phyloP scores from a whole-genome alignment of 1,140 invertebrate species.

The Pseudomyrmex flavicornis region DNA sequence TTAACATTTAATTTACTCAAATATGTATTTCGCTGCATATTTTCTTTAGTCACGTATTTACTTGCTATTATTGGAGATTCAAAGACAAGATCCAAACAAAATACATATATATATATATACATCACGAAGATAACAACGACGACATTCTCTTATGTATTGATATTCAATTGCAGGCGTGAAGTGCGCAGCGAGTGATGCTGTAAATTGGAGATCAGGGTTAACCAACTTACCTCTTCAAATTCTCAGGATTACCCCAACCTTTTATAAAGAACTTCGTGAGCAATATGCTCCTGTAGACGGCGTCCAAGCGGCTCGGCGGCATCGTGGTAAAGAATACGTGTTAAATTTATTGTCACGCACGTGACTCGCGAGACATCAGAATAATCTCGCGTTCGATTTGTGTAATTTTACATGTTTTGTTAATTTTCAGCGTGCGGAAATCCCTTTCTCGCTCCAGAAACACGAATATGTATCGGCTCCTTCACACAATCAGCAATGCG shows the following conservation, averaged over 20 bases:
- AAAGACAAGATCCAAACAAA: background rate
- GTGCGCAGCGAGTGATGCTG: background rate
- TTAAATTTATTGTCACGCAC: background rate
- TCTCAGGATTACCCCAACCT: slow-evolving; percentile 98
- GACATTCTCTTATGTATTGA: background rate
- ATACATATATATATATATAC: background rate
- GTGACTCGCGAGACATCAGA: background rate
- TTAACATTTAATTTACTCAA: background rate
- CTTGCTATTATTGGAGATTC: background rate
- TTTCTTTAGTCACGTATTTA: background rate
- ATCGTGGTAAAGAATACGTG: slow-evolving; percentile 79
- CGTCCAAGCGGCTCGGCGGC: slow-evolving; percentile 93
- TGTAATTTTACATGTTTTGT: no score
- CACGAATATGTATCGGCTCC: no score
- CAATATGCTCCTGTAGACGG: slow-evolving; percentile 94
- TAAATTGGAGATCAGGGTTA: slow-evolving; percentile 28
- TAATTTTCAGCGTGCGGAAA: no score
- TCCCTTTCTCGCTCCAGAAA: no score
- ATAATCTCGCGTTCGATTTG: background rate
- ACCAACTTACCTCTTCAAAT: slow-evolving; percentile 91
- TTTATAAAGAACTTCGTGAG: slow-evolving; percentile 97
- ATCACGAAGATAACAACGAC: background rate
- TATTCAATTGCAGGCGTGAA: background rate
- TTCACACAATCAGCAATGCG: background rate
- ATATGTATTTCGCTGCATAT: background rate